phyloP scores from a whole-genome alignment of 2,797 vertebrate genomes.

The Luscinia megarhynchos region DNA sequence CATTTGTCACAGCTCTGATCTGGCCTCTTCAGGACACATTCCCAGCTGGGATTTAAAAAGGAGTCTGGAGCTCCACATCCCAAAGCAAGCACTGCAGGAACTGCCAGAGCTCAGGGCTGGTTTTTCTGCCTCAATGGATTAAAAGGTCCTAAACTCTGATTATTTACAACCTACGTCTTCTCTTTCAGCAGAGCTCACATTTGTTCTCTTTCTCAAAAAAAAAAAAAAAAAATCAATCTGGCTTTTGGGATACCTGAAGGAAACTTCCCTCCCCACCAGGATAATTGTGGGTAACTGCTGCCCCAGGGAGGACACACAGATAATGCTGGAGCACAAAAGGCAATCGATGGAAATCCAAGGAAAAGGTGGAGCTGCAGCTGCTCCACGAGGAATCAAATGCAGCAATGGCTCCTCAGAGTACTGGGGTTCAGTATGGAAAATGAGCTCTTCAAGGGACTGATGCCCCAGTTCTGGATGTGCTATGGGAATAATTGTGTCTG shows the following conservation, averaged over 20 bases:
- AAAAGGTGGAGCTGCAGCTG: background rate
- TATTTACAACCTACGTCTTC: background rate
- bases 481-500: background rate
- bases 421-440: background rate
- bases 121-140: background rate
- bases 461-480: accelerated
- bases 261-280: background rate
- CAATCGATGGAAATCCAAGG: background rate
- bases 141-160: background rate
- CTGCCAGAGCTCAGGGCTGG: background rate
- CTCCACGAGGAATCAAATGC: accelerated
- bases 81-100: background rate
- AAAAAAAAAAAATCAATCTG: background rate
- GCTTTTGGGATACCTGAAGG: background rate
- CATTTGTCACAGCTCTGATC: background rate
- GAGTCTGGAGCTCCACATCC: background rate
- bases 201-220: no score
- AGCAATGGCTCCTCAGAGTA: background rate
- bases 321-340: background rate
- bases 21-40: background rate
- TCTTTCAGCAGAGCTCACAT: background rate
- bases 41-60: background rate
- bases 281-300: background rate
- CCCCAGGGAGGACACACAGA: background rate
- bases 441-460: background rate